Evolutionary conservation across 2,888 invertebrate genomes (phyloP), one percentile per base, ranked within the genome.

Genomic region (Luperina testacea): DNA sequence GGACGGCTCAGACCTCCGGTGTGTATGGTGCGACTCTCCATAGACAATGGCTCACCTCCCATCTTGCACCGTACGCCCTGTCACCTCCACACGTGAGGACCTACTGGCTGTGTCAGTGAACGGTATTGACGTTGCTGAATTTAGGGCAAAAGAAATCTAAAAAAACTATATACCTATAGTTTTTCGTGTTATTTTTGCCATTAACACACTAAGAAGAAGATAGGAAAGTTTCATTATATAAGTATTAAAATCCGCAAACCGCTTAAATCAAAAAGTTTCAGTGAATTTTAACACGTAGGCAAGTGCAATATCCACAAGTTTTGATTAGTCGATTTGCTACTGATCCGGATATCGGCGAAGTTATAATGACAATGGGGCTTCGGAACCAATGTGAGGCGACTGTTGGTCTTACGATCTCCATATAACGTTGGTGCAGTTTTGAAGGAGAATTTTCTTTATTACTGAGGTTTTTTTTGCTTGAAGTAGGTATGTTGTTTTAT

Each of bases 321-420:
- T 92, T 92, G 92, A 94, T 94, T 92, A 90, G 92, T 90, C 88
- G 91, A 92, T 92, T 91, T 76, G 76, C 77, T 83, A 78, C 86
- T 91, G 88, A 93, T 91, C 92, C 88, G 83, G 92, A 92, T 94
- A 93, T 90, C 82, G 90, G 68, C 80, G 82, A 93, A 93, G 90
- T 93, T 93, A 92, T 93, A 93, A 93, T 93, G 90, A 90, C 90
- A 88, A 91, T 86, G 88, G 81, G 85, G 81, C 78, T 77, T 84
- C 61, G 53, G 51, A n/a, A 61, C 74, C 68, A 67, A 63, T 78
- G 77, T 48, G 42, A 74, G 68, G 57, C 61, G 45, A 74, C 67
- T 61, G 45, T 75, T 75, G 65, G 76, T n/a, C 75, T 84, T 75
- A 77, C 64, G 68, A 64, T 27, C 45, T 63, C 72, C 42, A 68